Evolutionary conservation across 2,113 vertebrate genomes (phyloP).

Genomic region (Menura novaehollandiae): DNA sequence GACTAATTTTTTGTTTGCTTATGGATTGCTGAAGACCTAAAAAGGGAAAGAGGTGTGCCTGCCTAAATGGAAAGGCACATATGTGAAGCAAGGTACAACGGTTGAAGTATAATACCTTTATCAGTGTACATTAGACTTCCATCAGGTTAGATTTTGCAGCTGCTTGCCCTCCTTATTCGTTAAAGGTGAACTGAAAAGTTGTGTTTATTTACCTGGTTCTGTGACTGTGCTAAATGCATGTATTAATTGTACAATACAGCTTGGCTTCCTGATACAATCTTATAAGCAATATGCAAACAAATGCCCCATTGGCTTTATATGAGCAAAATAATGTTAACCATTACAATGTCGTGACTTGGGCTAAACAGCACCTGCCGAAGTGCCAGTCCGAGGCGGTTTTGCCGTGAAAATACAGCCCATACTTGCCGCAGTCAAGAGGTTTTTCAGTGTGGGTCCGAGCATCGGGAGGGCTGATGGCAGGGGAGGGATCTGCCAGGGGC

Average conservation of each 20-base stretch:
- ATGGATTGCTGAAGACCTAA: neutral
- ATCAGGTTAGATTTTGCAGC: neutral
- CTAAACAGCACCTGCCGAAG: fast-evolving
- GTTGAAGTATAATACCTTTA: neutral
- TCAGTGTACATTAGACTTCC: fast-evolving
- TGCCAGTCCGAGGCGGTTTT: neutral
- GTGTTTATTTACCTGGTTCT: neutral
- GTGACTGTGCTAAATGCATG: neutral
- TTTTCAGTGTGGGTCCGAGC: neutral
- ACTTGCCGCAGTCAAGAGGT: fast-evolving
- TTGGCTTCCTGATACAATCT: neutral
- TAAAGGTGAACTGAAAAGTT: neutral
- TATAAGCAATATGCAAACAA: neutral
- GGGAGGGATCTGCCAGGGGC: neutral
- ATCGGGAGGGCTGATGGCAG: fast-evolving
- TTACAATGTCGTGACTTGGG: neutral
- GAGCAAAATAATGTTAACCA: neutral
- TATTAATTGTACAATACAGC: too few species aligned
- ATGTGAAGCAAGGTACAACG: neutral
- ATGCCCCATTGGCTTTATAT: neutral
- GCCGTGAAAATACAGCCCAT: fast-evolving
- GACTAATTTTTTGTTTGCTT: neutral
- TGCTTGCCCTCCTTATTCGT: neutral
- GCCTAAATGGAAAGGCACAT: fast-evolving
- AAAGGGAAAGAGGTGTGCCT: neutral